Percentiles rank a stretch among this genome's conserved stretches.
These are phyloP conservation scores for Temnothorax ravouxi DNA, from an alignment of 2,888 invertebrate species.

Conservation along the genomic window DNA sequence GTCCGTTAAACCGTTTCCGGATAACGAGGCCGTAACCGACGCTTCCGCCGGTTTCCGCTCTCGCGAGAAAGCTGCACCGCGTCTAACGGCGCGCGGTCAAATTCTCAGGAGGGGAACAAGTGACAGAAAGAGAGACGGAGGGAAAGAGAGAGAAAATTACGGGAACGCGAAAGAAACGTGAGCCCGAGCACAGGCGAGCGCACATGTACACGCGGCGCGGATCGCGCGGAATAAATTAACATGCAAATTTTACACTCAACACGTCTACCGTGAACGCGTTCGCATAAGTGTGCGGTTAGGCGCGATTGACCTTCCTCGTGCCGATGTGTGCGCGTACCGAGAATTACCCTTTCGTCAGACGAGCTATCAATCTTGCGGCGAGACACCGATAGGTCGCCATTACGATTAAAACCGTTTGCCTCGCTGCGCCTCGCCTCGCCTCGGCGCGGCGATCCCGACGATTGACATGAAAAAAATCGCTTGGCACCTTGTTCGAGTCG, in stretches of 20 bases:
- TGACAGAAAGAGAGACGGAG: neutral
- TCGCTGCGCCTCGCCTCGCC: conserved; percentile 13
- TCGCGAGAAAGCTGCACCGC: neutral
- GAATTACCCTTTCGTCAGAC: conserved; percentile 83
- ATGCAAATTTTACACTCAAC: conserved; percentile 76
- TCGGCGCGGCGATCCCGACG: conserved; percentile 15
- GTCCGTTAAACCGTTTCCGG: conserved; percentile 37
- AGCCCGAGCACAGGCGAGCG: conserved; percentile 19
- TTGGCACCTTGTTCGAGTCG: conserved; percentile 38
- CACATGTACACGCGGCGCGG: conserved; percentile 30
- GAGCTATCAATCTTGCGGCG: conserved; percentile 81
- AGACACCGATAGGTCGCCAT: conserved; percentile 80
- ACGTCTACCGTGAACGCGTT: conserved; percentile 66
- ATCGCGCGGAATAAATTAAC: conserved; percentile 78
- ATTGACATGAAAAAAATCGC: conserved; percentile 42
- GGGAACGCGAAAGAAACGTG: conserved; percentile 45
- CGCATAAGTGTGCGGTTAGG: conserved; percentile 70
- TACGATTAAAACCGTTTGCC: conserved; percentile 71
- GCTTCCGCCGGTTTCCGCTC: conserved; percentile 45
- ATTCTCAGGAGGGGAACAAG: conserved; percentile 12
- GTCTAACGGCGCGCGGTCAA: conserved; percentile 7
- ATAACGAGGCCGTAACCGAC: conserved; percentile 36
- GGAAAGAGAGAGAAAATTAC: neutral
- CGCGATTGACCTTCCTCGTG: conserved; percentile 77
- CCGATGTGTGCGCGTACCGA: conserved; percentile 58